These are phyloP conservation scores for Electrona antarctica DNA, from an alignment of 2,113 vertebrate species.

Conservation along the genomic window DNA sequence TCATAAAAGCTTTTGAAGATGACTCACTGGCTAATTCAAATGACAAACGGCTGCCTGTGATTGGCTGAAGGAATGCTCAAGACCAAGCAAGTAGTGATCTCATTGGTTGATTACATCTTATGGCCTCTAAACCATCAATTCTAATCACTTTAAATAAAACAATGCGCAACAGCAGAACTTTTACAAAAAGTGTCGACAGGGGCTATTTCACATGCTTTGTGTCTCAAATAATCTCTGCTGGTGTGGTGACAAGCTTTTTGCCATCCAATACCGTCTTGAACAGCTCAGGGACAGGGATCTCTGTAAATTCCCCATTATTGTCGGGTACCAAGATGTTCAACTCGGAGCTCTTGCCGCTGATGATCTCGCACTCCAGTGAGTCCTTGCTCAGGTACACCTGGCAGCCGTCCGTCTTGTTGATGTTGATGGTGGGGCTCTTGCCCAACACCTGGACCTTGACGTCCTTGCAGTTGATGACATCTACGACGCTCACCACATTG, in stretches of 20 bases:
- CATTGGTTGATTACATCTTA: slow-evolving; percentile 61
- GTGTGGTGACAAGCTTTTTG: slow-evolving; percentile 89
- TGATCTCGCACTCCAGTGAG: slow-evolving; percentile 89
- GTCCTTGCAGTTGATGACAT: slow-evolving; percentile 93
- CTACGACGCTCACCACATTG: slow-evolving; percentile 93
- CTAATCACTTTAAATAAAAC: too few relatives aligned
- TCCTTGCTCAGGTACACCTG: slow-evolving; percentile 92
- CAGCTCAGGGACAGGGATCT: slow-evolving; percentile 94
- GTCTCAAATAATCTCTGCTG: slow-evolving; percentile 93
- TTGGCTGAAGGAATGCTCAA: slow-evolving; percentile 76
- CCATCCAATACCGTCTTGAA: slow-evolving; percentile 98
- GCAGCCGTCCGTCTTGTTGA: slow-evolving; percentile 99
- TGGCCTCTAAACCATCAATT: too few relatives aligned
- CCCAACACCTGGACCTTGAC: slow-evolving; percentile 95
- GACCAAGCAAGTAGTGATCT: slow-evolving; percentile 66
- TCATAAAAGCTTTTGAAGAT: slow-evolving; percentile 6
- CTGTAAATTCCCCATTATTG: slow-evolving; percentile 86
- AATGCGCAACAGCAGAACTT: slow-evolving; percentile 46
- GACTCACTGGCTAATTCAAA: slow-evolving; percentile 60
- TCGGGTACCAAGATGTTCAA: slow-evolving; percentile 95
- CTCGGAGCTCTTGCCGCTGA: slow-evolving; percentile 99
- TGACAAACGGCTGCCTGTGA: slow-evolving; percentile 67
- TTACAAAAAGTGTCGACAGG: slow-evolving; percentile 38
- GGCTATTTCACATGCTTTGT: slow-evolving; percentile 51
- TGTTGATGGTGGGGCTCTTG: slow-evolving; percentile 96